These are phyloP conservation scores for Hozukius guyotensis DNA, from an alignment of 2,797 vertebrate genomes.

Conservation along the genomic window DNA sequence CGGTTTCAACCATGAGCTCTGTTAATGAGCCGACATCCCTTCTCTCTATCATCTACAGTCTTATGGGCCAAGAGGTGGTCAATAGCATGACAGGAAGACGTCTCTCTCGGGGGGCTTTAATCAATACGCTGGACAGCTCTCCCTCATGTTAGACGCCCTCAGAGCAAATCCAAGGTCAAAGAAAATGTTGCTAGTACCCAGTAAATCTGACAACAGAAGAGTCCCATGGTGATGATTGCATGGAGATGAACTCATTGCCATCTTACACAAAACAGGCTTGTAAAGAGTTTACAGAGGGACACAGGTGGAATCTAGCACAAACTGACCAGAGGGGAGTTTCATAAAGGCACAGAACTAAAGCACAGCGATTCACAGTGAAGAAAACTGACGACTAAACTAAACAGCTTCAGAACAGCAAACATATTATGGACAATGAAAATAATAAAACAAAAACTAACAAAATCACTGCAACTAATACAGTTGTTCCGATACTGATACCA, in stretches of 20 bases:
- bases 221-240: background rate
- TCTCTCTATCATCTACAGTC: conserved; percentile 32
- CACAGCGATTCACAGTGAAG: background rate
- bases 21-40: conserved; percentile 40
- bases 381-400: background rate
- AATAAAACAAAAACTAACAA: background rate
- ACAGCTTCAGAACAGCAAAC: background rate
- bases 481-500: too few relatives aligned
- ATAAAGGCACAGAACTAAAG: background rate
- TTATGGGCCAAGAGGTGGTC: conserved; percentile 23
- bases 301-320: background rate
- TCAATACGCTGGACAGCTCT: conserved; percentile 34
- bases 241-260: background rate
- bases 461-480: too few relatives aligned
- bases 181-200: background rate
- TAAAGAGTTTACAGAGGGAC: background rate
- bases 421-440: background rate
- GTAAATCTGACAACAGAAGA: conserved; percentile 23
- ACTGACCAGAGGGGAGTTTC: background rate
- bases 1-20: conserved; percentile 14
- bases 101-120: conserved; percentile 29
- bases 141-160: conserved; percentile 14
- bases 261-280: background rate
- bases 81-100: conserved; percentile 17
- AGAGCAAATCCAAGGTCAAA: conserved; percentile 24